phyloP scores from a whole-genome alignment of 2,797 vertebrate species.

The Argyrosomus regius region DNA sequence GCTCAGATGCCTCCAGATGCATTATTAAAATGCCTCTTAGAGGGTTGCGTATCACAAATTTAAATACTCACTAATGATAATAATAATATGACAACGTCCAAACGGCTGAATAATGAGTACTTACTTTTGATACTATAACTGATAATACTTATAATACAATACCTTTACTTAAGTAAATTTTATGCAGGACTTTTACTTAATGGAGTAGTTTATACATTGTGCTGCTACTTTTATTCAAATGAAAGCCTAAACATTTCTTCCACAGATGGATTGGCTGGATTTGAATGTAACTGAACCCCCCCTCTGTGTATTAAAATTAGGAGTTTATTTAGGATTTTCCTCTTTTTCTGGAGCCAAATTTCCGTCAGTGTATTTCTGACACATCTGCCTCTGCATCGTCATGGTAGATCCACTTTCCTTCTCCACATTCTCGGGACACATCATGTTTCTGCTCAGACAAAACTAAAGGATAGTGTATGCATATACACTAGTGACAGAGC shows the following conservation, averaged over 20 bases:
- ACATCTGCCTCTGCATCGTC: background rate
- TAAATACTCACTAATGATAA: background rate
- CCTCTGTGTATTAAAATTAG: background rate
- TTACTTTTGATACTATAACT: background rate
- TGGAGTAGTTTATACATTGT: background rate
- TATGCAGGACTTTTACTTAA: background rate
- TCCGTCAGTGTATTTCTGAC: background rate
- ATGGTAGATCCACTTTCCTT: background rate
- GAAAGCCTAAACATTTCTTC: background rate
- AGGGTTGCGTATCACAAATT: background rate
- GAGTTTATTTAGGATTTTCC: background rate
- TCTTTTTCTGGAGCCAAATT: background rate
- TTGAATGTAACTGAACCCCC: background rate
- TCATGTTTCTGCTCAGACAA: background rate
- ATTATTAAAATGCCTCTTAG: background rate
- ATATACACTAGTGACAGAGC: background rate
- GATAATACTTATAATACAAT: background rate
- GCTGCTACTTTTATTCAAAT: background rate
- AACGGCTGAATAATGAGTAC: too few relatives aligned
- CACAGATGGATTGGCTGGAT: background rate
- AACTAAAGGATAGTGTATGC: background rate
- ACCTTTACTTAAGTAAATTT: too few relatives aligned
- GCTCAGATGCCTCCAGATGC: background rate
- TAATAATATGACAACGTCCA: background rate
- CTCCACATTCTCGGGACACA: background rate